phyloP scores from a whole-genome alignment of 2,797 vertebrate genomes.

The Sarcophilus harrisii region DNA sequence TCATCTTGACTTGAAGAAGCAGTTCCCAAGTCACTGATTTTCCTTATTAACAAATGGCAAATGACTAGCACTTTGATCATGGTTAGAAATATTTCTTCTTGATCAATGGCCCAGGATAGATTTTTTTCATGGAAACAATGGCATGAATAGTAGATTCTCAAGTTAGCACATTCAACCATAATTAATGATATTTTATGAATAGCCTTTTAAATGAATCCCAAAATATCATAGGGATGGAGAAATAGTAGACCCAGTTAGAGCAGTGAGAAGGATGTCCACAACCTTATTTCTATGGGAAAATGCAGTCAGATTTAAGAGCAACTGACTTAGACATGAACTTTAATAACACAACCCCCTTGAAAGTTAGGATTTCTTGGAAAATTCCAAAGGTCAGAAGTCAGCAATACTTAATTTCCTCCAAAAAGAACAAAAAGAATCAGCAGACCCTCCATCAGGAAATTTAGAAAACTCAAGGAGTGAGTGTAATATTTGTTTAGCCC shows the following conservation, averaged over 20 bases:
- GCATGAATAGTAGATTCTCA: neutral
- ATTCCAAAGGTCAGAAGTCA: neutral
- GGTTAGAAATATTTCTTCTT: neutral
- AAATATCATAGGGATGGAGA: neutral
- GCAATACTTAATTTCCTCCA: slow-evolving; percentile 15
- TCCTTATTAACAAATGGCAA: neutral
- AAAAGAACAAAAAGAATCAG: neutral
- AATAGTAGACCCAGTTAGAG: neutral
- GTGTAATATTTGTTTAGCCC: slow-evolving; percentile 41
- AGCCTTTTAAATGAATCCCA: neutral
- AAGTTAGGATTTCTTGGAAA: neutral
- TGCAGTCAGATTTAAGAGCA: slow-evolving; percentile 40
- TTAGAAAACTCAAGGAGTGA: slow-evolving; percentile 12
- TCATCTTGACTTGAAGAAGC: neutral
- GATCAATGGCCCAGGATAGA: neutral
- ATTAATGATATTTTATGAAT: neutral
- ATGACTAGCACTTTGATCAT: neutral
- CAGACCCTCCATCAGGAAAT: neutral
- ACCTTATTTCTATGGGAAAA: slow-evolving; percentile 36
- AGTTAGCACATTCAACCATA: neutral
- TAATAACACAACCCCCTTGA: neutral
- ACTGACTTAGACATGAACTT: slow-evolving; percentile 46
- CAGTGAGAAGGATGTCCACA: neutral
- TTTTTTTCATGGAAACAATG: neutral
- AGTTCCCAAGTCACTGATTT: neutral